Evolutionary conservation across 2,888 invertebrate genomes (phyloP), one percentile per base, ranked within the genome.

Genomic region (Aelia acuminata): DNA sequence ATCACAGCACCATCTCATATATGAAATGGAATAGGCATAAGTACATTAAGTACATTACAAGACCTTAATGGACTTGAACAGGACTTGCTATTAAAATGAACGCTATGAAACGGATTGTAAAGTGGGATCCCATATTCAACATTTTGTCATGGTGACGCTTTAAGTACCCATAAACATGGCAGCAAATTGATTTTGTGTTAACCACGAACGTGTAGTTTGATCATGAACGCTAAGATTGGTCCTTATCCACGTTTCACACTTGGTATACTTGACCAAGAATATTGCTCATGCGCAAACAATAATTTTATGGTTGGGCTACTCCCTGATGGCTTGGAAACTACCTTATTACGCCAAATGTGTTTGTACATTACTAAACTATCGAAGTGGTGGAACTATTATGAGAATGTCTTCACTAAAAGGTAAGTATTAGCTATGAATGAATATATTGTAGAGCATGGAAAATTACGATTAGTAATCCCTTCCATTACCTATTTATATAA

Each of bases 101-200:
- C 63, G 63, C 63, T 35, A 70, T 70, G 63, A 70, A 70, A 70
- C 35, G 31, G 63, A 70, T 70, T 70, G 63, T 70, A 35, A 70
- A 70, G 63, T 70, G 35, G 63, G 63, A 35, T 4, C 63, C 63
- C 35, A 70, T 70, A 70, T 35, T 35, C 35, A 70, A 70, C 80
- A 80, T 80, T 80, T 80, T 43, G 80, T 80, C 80, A 80, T 15
- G 80, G n/a, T 80, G 43, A 80, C 1, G 80, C 43, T 80, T 43
- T 47, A 80, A 80, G 22, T 80, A 47, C 43, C 80, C 80, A 80
- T 11, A 47, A 80, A 80, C 43, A 80, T 43, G 80, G 80, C 80
- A 80, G 80, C 22, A 80, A 80, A 80, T 43, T 80, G 43, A 47
- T 80, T 80, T 47, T 80, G 80, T 80, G 63, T 63, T 63, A 31